A percentile compares a stretch with the other conserved stretches of the same genome.
phyloP scores from a whole-genome alignment of 2,113 vertebrate species.

The Heterotis niloticus region DNA sequence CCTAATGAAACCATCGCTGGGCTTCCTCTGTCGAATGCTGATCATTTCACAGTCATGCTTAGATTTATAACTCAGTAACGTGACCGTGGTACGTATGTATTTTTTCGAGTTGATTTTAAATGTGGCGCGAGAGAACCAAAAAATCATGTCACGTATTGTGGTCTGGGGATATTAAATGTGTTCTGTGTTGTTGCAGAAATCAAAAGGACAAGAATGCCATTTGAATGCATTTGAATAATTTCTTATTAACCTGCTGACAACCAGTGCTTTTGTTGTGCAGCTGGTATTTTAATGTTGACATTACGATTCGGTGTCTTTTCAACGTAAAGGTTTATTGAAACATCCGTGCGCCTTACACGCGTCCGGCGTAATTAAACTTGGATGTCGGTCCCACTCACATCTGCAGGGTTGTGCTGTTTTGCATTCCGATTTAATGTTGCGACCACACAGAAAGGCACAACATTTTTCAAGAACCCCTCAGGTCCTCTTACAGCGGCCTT shows the following conservation, averaged over 20 bases:
- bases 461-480: background rate
- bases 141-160: conserved; percentile 25
- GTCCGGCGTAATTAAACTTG: background rate
- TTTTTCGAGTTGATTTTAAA: conserved; percentile 22
- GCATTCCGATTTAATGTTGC: background rate
- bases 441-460: background rate
- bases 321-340: background rate
- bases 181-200: conserved; percentile 46
- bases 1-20: conserved; percentile 34
- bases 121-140: conserved; percentile 15
- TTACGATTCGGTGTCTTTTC: conserved; percentile 44
- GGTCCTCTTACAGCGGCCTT: background rate
- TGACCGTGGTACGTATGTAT: conserved; percentile 25
- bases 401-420: background rate
- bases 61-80: conserved; percentile 34
- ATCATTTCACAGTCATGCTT: conserved; percentile 33
- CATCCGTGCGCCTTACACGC: background rate
- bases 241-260: conserved; percentile 54
- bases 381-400: background rate
- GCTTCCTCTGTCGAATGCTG: conserved; percentile 33
- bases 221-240: conserved; percentile 66
- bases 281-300: conserved; percentile 53
- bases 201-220: conserved; percentile 50
- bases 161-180: conserved; percentile 20
- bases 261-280: conserved; percentile 44